phyloP scores from a whole-genome alignment of 2,113 vertebrate genomes.

The Muntiacus reevesi region DNA sequence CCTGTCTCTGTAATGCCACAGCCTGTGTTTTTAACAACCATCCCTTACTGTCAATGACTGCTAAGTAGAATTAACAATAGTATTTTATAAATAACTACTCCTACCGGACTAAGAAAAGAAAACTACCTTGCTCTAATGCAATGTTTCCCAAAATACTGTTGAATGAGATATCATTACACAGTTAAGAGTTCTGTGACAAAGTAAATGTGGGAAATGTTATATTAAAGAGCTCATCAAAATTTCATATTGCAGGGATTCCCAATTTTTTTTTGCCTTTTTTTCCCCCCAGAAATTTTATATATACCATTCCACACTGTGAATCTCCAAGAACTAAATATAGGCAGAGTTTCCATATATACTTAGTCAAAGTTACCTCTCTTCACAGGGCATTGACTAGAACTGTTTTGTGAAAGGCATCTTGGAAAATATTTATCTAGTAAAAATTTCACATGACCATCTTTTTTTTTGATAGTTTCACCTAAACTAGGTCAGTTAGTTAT shows the following conservation, averaged over 20 bases:
- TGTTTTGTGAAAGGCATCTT: neutral
- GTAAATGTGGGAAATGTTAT: neutral
- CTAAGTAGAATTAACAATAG: neutral
- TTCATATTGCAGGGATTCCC: neutral
- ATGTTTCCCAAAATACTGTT: neutral
- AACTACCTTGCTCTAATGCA: neutral
- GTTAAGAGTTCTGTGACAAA: neutral
- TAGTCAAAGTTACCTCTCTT: neutral
- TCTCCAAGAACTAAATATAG: neutral
- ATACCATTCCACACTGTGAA: neutral
- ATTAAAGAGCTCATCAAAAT: neutral
- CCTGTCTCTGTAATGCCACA: neutral
- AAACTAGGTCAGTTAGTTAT: neutral
- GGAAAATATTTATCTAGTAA: slow-evolving; percentile 20
- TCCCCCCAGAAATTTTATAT: neutral
- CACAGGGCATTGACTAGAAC: neutral
- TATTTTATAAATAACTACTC: neutral
- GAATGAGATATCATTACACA: neutral
- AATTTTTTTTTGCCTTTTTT: neutral
- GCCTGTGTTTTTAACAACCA: neutral
- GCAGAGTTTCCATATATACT: neutral
- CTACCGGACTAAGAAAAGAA: neutral
- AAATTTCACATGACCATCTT: neutral
- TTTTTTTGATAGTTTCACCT: neutral
- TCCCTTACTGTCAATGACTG: neutral